phyloP scores from a whole-genome alignment of 2,888 invertebrate species.

The Lamproptera curius region DNA sequence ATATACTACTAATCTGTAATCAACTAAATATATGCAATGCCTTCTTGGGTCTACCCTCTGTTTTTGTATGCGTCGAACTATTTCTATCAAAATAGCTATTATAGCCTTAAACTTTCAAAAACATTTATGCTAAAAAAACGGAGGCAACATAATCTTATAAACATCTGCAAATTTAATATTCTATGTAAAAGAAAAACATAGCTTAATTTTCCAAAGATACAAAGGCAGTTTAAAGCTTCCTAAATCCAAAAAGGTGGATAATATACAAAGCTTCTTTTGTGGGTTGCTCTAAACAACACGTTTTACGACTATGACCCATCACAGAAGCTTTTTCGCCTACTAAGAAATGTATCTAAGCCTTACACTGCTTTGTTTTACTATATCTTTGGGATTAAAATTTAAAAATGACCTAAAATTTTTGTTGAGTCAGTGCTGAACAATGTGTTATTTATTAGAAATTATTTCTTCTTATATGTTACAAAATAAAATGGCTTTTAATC shows the following conservation, averaged over 20 bases:
- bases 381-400: no score
- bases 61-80: neutral
- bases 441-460: no score
- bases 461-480: no score
- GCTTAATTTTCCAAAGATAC: neutral
- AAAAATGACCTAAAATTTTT: no score
- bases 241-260: slow-evolving; percentile 17
- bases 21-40: no score
- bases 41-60: neutral
- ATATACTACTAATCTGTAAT: no score
- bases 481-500: no score
- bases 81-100: neutral
- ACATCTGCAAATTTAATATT: neutral
- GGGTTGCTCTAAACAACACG: slow-evolving; percentile 14
- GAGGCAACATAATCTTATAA: neutral
- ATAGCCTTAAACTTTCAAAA: neutral
- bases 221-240: neutral
- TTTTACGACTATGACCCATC: slow-evolving; percentile 18
- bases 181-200: neutral
- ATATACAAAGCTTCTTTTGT: slow-evolving; percentile 16
- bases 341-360: no score
- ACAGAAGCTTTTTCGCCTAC: slow-evolving; percentile 1
- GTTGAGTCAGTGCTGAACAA: no score
- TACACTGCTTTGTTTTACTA: no score
- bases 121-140: neutral